These are phyloP conservation scores for Melopsittacus undulatus DNA, from an alignment of 2,797 vertebrate genomes.

Conservation along the genomic window DNA sequence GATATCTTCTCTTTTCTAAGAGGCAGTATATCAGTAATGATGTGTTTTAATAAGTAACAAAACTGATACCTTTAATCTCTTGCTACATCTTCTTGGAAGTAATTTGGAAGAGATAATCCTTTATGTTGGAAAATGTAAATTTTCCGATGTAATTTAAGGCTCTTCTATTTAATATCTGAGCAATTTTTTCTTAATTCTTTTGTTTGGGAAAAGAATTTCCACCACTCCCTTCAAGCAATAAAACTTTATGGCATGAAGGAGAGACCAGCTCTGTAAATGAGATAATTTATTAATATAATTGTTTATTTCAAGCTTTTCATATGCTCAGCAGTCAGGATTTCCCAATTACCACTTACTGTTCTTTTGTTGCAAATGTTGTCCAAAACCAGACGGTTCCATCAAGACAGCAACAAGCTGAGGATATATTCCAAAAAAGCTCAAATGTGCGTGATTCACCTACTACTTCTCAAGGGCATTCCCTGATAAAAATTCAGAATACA, in stretches of 20 bases:
- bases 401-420: background rate
- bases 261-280: background rate
- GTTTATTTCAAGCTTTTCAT: background rate
- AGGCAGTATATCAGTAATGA: fast-evolving
- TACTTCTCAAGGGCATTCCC: background rate
- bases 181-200: background rate
- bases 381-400: background rate
- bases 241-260: background rate
- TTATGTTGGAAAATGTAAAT: background rate
- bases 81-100: background rate
- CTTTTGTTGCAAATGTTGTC: background rate
- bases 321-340: background rate
- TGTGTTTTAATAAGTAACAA: background rate
- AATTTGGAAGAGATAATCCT: background rate
- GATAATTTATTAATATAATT: background rate
- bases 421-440: background rate
- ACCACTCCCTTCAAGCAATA: background rate
- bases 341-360: background rate
- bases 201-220: background rate
- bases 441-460: background rate
- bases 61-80: background rate
- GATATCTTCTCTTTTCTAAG: background rate
- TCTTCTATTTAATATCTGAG: background rate
- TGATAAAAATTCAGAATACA: background rate
- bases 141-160: background rate